A percentile compares a stretch with the other conserved stretches of the same genome.
Conservation (phyloP, 2,888 invertebrate species). For the Serrognathus titanus region DNA sequence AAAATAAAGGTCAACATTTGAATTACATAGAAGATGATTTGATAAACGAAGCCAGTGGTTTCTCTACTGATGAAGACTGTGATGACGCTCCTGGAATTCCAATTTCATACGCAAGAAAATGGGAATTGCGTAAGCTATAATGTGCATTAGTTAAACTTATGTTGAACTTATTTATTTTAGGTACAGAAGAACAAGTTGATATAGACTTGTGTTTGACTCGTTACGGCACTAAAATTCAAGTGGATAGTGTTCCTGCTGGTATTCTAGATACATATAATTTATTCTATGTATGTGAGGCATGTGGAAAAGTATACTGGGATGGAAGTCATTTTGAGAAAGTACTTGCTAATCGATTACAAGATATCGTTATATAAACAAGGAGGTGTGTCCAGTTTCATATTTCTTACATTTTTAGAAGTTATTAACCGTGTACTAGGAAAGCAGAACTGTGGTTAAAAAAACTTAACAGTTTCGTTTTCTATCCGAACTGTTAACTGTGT, state of each 20-base stretch:
- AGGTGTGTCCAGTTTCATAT: too few species aligned
- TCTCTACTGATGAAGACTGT: slow-evolving; percentile 42
- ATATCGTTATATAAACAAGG: slow-evolving; percentile 30
- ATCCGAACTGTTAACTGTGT: too few species aligned
- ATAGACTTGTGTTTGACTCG: slow-evolving; percentile 51
- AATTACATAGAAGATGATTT: slow-evolving; percentile 28
- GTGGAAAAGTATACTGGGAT: slow-evolving; percentile 77
- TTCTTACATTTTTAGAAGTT: too few species aligned
- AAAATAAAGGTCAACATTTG: neutral
- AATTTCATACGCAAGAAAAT: slow-evolving; percentile 33
- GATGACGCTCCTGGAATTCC: slow-evolving; percentile 30
- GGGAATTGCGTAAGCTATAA: slow-evolving; percentile 41
- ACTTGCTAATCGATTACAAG: slow-evolving; percentile 38
- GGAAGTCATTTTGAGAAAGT: slow-evolving; percentile 44
- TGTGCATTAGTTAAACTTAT: slow-evolving; percentile 31
- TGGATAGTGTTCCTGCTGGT: slow-evolving; percentile 45
- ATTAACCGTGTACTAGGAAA: too few species aligned
- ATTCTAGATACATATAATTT: slow-evolving; percentile 44
- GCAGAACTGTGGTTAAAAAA: too few species aligned
- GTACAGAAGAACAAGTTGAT: slow-evolving; percentile 43
- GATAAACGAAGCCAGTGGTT: slow-evolving; percentile 44
- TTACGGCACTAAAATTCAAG: slow-evolving; percentile 56
- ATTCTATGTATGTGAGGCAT: slow-evolving; percentile 67
- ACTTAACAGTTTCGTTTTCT: too few species aligned
- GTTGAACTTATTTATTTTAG: slow-evolving; percentile 30